Base-by-base conservation (phyloP, 1,140 invertebrate genomes). In the Marisa cornuarietis region DNA sequence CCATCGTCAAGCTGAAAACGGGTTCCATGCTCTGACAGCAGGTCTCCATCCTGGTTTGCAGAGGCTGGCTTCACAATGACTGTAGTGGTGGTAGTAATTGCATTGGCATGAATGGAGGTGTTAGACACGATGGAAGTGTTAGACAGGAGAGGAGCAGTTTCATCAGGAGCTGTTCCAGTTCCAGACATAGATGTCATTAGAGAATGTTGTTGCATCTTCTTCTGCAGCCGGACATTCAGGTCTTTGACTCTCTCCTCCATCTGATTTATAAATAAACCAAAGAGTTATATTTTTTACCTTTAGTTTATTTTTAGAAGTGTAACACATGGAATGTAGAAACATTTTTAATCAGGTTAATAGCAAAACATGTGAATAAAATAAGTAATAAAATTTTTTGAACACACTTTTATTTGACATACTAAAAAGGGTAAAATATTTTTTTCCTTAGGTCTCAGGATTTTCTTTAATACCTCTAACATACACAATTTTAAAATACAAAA, bases 221-320 rank as follows among this genome's bases (percentile, higher is more conserved):
- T 80, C 66, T 88, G 84, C 18, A 88, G 74, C 54, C 84, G 82
- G 24, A 71, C 68, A 63, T 87, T 88, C 11, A 88, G 74, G 52
- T 86, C 86, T 81, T 83, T 81, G 1, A 88, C 82, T 52, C 83
- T 78, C n/a, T 85, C 85, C 79, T 88, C 87, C 83, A 87, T 86
- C 87, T 88, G 80, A 31, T 54, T 24, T n/a, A n/a, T 10, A 52
- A 18, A 22, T 20, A 20, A 75, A 22, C 14, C 3, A 52, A 75
- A 54, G 20, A 22, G n/a, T 75, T 6, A 51, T 24, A 14, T 54
- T 54, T 14, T 13, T n/a, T 75, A 7, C 18, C 14, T 52, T 24
- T 58, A 13, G 16, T 75, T 24, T 54, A 11, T 10, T 52, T 75
- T 24, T 42, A 6, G 31, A 42, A 42, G 31, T 42, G 31, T 42